Conservation (phyloP, 2,888 invertebrate species). For the Agonopterix subpropinquella region DNA sequence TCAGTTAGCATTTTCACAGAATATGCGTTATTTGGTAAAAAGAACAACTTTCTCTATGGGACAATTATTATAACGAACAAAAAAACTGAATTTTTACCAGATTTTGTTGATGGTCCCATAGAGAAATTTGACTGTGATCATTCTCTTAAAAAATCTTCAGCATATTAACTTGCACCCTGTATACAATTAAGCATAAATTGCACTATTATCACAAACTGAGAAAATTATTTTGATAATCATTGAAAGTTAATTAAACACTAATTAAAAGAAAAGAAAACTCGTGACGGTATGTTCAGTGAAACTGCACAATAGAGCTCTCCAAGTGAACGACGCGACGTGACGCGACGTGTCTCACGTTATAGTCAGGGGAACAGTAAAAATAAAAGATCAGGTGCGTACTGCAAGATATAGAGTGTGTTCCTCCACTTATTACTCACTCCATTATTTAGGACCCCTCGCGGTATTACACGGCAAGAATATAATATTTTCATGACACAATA, state of each 20-base stretch:
- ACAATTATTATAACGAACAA: too few relatives aligned
- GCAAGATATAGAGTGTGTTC: constrained; percentile 23
- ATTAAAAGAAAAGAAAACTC: neutral
- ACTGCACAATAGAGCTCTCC: constrained; percentile 12
- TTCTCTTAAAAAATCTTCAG: too few relatives aligned
- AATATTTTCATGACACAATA: neutral
- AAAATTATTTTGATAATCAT: neutral
- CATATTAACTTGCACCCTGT: too few relatives aligned
- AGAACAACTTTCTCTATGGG: too few relatives aligned
- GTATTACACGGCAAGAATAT: constrained; percentile 8
- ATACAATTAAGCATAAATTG: too few relatives aligned
- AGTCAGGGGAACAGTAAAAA: constrained; percentile 34
- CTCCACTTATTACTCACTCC: constrained; percentile 28
- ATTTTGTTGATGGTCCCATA: too few relatives aligned
- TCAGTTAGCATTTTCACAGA: too few relatives aligned
- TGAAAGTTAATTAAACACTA: neutral
- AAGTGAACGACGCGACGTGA: constrained; percentile 24
- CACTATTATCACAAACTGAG: too few relatives aligned
- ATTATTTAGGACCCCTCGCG: constrained; percentile 18
- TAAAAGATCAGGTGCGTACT: constrained; percentile 34
- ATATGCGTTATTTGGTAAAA: too few relatives aligned
- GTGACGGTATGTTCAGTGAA: constrained; percentile 10
- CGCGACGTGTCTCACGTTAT: constrained; percentile 25
- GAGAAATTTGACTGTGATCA: too few relatives aligned
- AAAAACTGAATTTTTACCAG: too few relatives aligned